Evolutionary conservation across 92 coral and sea anemone genomes (phyloP), one percentile per base, ranked within the genome.

Genomic region (Parazoanthus darwini): DNA sequence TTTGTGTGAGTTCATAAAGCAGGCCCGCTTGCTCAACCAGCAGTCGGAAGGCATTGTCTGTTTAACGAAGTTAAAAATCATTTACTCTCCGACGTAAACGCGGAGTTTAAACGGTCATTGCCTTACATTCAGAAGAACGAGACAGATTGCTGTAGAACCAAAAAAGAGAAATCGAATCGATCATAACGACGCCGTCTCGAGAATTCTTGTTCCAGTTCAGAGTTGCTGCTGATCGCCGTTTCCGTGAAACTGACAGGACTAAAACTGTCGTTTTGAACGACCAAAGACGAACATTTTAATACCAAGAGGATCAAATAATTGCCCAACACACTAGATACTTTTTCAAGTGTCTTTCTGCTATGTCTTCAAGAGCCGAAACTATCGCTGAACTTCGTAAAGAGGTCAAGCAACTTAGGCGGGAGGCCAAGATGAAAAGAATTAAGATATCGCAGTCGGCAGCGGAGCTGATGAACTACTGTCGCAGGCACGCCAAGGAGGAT

Each of bases 401-500:
- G 1, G 86, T 82, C 6, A 63, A 65, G 51, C 86, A 66, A 42
- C 86, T 82, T 6, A 37, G 86, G 8, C 86, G 86, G 10, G 86
- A 82, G 29, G 54, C 56, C 7, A 82, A 82, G 68, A 37, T 65
- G 16, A 82, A 82, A n/a, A 44, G 86, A 16, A 59, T 20, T 8
- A 82, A 37, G 20, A 42, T 82, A 0, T 82, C 86, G 20, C 35
- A 82, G 35, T 36, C 75, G 20, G 86, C 74, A 5, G 76, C 74
- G 2, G 86, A 82, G 16, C 2, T 82, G 74, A 66, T 82, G 86
- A 59, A n/a, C 68, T 82, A 82, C 75, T 82, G 86, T 63, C 86
- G 86, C 56, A 36, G 75, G 25, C 86, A 82, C 43, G 86, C 75
- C 37, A 82, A 82, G 35, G 86, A 82, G 1, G 86, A 82, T 43